Base-by-base conservation (phyloP, 2,113 vertebrate species). In the Trinectes maculatus region DNA sequence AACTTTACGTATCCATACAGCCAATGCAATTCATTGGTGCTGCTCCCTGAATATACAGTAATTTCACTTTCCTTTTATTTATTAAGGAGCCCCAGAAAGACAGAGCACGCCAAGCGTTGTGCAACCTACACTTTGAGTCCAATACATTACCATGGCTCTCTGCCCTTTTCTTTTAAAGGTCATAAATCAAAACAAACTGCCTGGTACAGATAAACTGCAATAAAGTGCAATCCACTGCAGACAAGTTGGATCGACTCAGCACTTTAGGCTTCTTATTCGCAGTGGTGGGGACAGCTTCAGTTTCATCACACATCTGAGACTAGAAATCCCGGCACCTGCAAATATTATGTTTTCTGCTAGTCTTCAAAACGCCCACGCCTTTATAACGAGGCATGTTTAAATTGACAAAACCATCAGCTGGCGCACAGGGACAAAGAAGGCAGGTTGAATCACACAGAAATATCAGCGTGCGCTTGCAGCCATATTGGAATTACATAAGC, bases 351-450 rank as follows among this genome's bases (percentile, higher is more conserved):
- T 40, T n/a, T 34, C 21, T 49, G 3, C 10, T 39, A 24, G 31
- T 22, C 47, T 48, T 18, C 1, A 47, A 4, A 39, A 31, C 10
- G 6, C 28, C 12, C 39, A 18, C 13, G 4, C 15, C 25, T 33
- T 46, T 19, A 19, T 5, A n/a, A 24, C 8, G 33, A 49, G 43
- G 10, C 28, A 25, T 26, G 5, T 8, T 64, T 4, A 62, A 21
- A 9, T 7, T 7, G 1, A 58, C 5, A 11, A 43, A 44, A 40
- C 6, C 52, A 59, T 56, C 42, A 81, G 58, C 63, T 81, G 87
- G 77, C 69, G 84, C 40, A 64, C 12, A 6, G 42, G 36, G 40
- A 77, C 65, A 52, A 63, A 62, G 53, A 76, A 66, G 53, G 55
- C 40, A n/a, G 15, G 19, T 10, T 6, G 22, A 43, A 15, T 33